Conservation (phyloP, 2,888 invertebrate species). For the Flexamia atlantica region DNA sequence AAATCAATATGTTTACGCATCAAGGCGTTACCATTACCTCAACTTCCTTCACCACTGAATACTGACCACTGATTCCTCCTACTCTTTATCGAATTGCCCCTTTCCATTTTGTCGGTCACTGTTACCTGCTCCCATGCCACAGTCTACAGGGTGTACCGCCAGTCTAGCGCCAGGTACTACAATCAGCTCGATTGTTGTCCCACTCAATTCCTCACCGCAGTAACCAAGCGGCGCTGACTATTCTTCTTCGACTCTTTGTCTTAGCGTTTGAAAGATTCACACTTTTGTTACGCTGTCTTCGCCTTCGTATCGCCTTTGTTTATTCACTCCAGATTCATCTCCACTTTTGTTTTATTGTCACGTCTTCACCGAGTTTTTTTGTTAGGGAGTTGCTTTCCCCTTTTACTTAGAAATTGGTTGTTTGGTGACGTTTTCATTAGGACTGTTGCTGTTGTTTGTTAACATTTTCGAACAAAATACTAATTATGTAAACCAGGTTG, state of each 20-base stretch:
- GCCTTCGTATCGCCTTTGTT: constrained; percentile 12
- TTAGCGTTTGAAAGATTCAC: constrained; percentile 28
- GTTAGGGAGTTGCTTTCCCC: constrained; percentile 6
- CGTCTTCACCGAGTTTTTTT: constrained; percentile 11
- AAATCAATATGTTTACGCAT: too few relatives aligned
- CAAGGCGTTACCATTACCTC: too few relatives aligned
- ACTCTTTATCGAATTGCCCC: too few relatives aligned
- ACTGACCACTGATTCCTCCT: too few relatives aligned
- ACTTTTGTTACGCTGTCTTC: constrained; percentile 6
- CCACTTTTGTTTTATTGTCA: constrained; percentile 27
- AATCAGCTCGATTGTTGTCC: constrained; percentile 20
- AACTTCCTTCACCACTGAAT: too few relatives aligned
- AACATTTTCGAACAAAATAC: too few relatives aligned
- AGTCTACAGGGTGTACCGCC: background rate
- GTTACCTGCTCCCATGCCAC: background rate
- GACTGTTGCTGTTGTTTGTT: background rate
- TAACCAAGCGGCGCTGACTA: background rate
- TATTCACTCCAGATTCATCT: constrained; percentile 23
- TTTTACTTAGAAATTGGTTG: background rate
- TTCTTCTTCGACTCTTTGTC: constrained; percentile 29
- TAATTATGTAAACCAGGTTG: too few relatives aligned
- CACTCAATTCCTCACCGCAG: background rate
- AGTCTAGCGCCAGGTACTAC: constrained; percentile 2
- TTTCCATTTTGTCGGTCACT: too few relatives aligned
- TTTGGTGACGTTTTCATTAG: constrained; percentile 7